Conservation (phyloP, 2,797 vertebrate genomes). For the Rhinophrynus dorsalis region DNA sequence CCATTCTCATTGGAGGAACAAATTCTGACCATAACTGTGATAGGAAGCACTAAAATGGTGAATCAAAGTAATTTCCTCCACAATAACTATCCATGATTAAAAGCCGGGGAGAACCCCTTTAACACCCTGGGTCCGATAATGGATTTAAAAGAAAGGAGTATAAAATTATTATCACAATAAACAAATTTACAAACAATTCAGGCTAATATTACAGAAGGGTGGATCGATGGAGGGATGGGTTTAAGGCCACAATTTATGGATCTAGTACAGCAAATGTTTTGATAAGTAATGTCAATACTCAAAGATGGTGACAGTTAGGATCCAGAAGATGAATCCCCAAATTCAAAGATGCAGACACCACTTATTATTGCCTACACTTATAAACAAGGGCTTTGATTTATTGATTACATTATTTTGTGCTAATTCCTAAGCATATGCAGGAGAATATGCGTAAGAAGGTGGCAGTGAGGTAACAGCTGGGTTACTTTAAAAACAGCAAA, state of each 20-base stretch:
- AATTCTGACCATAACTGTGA: slow-evolving; percentile 1
- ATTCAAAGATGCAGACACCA: neutral
- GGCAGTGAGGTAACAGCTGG: neutral
- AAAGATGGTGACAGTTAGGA: slow-evolving; percentile 4
- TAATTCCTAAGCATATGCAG: slow-evolving; percentile 1
- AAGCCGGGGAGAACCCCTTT: neutral
- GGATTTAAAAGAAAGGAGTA: no score
- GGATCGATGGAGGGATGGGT: slow-evolving; percentile 3
- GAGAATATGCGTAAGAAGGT: neutral
- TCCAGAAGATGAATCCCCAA: neutral
- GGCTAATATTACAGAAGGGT: neutral
- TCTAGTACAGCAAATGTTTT: slow-evolving; percentile 20
- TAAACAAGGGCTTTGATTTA: neutral
- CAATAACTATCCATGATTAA: neutral
- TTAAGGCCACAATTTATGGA: slow-evolving; percentile 45
- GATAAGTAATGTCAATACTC: neutral
- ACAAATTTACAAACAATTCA: neutral
- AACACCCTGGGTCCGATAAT: slow-evolving; percentile 11
- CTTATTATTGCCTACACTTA: neutral
- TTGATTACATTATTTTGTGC: slow-evolving; percentile 10
- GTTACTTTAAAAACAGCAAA: slow-evolving; percentile 20
- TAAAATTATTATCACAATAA: no score
- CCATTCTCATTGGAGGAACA: no score
- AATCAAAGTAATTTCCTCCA: neutral
- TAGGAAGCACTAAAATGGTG: slow-evolving; percentile 40